These are phyloP conservation scores for Sebastes goodei DNA, from an alignment of 2,797 vertebrate species.

Conservation along the genomic window DNA sequence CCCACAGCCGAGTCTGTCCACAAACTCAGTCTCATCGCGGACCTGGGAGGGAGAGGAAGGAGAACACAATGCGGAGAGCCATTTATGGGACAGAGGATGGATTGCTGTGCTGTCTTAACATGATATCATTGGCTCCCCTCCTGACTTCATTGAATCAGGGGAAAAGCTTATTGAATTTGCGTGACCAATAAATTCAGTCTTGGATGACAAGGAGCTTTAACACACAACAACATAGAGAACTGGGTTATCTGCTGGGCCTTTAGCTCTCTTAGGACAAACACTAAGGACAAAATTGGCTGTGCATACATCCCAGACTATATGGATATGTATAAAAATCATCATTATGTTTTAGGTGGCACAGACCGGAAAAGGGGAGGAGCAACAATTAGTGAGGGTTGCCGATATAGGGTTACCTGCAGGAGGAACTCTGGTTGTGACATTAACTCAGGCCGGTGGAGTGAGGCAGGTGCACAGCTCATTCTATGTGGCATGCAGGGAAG, in stretches of 20 bases:
- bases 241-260: not conserved
- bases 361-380: too few species aligned
- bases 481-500: too few species aligned
- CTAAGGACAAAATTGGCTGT: not conserved
- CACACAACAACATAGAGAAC: not conserved
- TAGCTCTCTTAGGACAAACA: not conserved
- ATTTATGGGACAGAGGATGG: not conserved
- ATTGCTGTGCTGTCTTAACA: not conserved
- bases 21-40: constrained; percentile 72
- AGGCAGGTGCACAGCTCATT: too few species aligned
- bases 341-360: too few species aligned
- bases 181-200: not conserved
- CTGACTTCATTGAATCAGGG: not conserved
- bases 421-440: too few species aligned
- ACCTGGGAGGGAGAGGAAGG: constrained; percentile 67
- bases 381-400: too few species aligned
- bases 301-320: not conserved
- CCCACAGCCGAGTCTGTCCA: constrained; percentile 78
- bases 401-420: too few species aligned
- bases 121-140: not conserved
- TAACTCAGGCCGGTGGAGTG: too few species aligned
- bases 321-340: too few species aligned
- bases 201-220: not conserved
- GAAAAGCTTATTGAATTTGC: not conserved
- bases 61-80: not conserved